These are phyloP conservation scores for Danio jaintianensis DNA, from an alignment of 2,797 vertebrate species.

Conservation along the genomic window DNA sequence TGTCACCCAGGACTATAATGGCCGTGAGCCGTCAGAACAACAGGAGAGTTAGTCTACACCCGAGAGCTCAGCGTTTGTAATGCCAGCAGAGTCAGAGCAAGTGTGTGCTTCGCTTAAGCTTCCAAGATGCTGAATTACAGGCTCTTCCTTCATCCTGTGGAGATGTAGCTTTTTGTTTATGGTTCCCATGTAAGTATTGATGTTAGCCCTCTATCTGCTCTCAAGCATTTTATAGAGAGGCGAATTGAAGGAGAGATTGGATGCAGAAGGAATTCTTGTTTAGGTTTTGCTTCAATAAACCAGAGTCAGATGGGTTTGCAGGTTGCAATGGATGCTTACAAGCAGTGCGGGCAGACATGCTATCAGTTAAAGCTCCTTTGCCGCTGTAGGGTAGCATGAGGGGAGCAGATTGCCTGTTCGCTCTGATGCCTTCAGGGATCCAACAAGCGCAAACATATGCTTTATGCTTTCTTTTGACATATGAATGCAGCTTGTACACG, in stretches of 20 bases:
- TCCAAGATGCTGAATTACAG: conserved; percentile 27
- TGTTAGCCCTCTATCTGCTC: conserved; percentile 25
- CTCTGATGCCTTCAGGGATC: conserved; percentile 34
- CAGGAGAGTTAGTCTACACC: conserved; percentile 31
- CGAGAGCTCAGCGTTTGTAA: conserved; percentile 16
- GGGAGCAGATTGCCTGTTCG: conserved; percentile 37
- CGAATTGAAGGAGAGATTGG: conserved; percentile 33
- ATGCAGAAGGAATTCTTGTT: conserved; percentile 35
- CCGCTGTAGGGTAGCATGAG: conserved; percentile 16
- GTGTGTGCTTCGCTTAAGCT: conserved; percentile 28
- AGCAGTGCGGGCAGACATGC: conserved; percentile 20
- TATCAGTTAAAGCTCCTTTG: conserved; percentile 34
- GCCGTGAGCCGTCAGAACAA: conserved; percentile 27
- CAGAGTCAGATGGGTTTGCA: conserved; percentile 34
- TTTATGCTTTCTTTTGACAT: conserved; percentile 23
- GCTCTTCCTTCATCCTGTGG: conserved; percentile 25
- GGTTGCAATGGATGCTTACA: conserved; percentile 37
- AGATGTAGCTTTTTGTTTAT: conserved; percentile 47
- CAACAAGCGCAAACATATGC: conserved; percentile 36
- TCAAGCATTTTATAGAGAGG: conserved; percentile 15
- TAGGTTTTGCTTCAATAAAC: conserved; percentile 52
- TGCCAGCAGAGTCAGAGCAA: background rate
- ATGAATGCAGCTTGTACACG: conserved; percentile 22
- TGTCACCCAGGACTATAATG: conserved; percentile 11
- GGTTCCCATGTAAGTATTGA: conserved; percentile 27